Conservation (phyloP, 2,113 vertebrate genomes). For the Globicephala melas region DNA sequence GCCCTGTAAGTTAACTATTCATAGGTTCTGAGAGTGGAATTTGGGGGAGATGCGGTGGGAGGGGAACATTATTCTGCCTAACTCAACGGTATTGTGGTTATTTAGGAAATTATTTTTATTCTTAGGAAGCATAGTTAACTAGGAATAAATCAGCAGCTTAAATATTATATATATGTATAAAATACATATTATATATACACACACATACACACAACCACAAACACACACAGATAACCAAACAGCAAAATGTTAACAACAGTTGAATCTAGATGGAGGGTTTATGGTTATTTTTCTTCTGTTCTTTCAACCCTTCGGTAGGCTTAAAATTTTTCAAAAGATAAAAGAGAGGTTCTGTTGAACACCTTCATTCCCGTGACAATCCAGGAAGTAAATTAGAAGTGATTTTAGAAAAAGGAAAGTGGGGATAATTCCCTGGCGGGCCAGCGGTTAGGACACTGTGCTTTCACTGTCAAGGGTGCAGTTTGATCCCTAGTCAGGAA, state of each 20-base stretch:
- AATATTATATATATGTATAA: neutral
- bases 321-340: neutral
- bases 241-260: neutral
- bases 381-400: neutral
- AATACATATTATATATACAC: neutral
- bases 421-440: too few species aligned
- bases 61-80: neutral
- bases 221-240: neutral
- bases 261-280: neutral
- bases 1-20: neutral
- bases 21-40: neutral
- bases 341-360: neutral
- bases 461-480: too few species aligned
- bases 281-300: neutral
- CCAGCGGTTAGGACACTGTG: too few species aligned
- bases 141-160: neutral
- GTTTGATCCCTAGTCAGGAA: too few species aligned
- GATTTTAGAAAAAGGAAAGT: neutral
- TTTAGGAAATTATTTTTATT: constrained; percentile 9
- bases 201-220: neutral
- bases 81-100: neutral
- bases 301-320: neutral
- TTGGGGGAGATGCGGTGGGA: neutral
- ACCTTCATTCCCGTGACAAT: neutral
- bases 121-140: neutral